Evolutionary conservation across 2,888 invertebrate genomes (phyloP).

Genomic region (Seira sanloemensis): DNA sequence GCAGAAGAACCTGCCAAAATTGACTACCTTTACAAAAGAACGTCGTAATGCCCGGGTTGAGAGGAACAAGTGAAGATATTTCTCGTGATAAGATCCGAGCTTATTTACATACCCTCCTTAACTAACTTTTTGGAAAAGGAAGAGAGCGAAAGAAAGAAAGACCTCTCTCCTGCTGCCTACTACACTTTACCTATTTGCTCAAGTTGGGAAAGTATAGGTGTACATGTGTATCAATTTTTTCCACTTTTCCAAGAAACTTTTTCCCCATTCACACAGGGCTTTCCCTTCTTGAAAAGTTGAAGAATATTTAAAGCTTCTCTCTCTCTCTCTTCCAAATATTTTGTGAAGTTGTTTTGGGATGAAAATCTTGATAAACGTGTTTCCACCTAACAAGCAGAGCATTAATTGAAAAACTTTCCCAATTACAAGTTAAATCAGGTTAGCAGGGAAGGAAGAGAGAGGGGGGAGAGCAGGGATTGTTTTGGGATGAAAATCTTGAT

Average conservation of each 20-base stretch:
- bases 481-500: slow-evolving; percentile 61
- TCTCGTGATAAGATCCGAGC: slow-evolving; percentile 5
- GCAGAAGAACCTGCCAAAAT: slow-evolving; percentile 26
- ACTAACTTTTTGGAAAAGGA: neutral
- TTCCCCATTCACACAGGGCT: neutral
- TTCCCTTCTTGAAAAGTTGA: neutral
- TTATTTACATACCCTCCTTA: slow-evolving; percentile 15
- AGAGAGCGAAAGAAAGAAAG: neutral
- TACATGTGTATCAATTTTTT: slow-evolving; percentile 10
- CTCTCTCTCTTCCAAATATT: neutral
- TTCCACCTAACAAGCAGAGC: slow-evolving; percentile 63
- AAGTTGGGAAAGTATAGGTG: neutral
- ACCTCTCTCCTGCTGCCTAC: too few species aligned
- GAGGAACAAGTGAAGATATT: neutral
- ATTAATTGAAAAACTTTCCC: slow-evolving; percentile 64
- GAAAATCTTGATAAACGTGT: slow-evolving; percentile 66
- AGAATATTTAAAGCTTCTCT: slow-evolving; percentile 23
- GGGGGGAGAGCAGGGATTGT: slow-evolving; percentile 3
- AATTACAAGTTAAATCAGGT: slow-evolving; percentile 70
- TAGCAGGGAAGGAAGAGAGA: slow-evolving; percentile 55
- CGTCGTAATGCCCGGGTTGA: neutral
- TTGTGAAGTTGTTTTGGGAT: slow-evolving; percentile 22
- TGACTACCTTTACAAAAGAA: slow-evolving; percentile 44
- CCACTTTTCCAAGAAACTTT: slow-evolving; percentile 28
- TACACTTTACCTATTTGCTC: too few species aligned